Conservation (phyloP, 2,113 vertebrate genomes). For the Talpa occidentalis region DNA sequence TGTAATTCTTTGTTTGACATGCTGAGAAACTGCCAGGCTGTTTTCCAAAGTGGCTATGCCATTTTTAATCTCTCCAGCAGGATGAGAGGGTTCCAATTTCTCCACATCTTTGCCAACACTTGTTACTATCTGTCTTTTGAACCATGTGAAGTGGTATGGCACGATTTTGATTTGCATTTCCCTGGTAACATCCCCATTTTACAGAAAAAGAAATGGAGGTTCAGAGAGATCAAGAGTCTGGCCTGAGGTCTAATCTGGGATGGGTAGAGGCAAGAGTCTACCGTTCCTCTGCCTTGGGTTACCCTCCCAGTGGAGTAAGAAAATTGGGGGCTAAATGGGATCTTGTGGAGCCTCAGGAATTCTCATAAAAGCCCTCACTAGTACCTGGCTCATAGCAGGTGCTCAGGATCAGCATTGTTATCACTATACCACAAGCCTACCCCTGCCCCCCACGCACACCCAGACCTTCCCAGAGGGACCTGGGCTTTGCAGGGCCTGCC, state of each 20-base stretch:
- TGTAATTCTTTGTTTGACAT: background rate
- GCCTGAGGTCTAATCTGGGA: background rate
- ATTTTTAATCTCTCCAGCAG: background rate
- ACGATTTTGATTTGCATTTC: background rate
- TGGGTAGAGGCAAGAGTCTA: background rate
- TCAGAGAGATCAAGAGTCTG: background rate
- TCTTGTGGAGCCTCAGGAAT: background rate
- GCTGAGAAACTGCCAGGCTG: background rate
- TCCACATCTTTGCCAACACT: background rate
- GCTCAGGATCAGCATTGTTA: background rate
- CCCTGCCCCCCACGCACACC: too few relatives aligned
- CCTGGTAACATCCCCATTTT: background rate
- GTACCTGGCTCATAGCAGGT: background rate
- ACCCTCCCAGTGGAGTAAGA: background rate
- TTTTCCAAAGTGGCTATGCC: background rate
- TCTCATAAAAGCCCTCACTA: background rate
- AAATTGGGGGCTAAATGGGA: background rate
- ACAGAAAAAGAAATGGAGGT: background rate
- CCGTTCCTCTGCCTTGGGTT: background rate
- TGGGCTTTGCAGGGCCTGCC: background rate
- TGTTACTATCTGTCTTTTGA: background rate
- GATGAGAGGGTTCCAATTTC: background rate
- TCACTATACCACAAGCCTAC: background rate
- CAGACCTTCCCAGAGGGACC: background rate
- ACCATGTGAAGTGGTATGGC: background rate